These are phyloP conservation scores for Rhinophrynus dorsalis DNA, from an alignment of 2,797 vertebrate genomes.

Conservation along the genomic window DNA sequence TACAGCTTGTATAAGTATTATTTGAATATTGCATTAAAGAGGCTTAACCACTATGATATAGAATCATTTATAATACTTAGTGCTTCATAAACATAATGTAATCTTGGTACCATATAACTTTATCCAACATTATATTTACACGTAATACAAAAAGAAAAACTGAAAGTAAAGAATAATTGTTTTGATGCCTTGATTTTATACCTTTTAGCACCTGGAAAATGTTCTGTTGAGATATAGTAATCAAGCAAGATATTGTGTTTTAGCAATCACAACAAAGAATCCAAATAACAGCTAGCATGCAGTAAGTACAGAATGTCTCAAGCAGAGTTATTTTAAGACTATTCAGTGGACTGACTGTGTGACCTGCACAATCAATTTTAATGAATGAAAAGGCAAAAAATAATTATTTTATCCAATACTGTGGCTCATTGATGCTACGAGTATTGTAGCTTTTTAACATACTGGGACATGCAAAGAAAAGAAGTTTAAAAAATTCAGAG, in stretches of 20 bases:
- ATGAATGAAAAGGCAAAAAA: neutral
- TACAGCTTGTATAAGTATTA: too few relatives aligned
- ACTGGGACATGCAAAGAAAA: too few relatives aligned
- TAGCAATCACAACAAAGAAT: slow-evolving; percentile 5
- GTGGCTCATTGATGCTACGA: too few relatives aligned
- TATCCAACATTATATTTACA: too few relatives aligned
- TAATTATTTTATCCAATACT: too few relatives aligned
- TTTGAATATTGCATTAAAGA: too few relatives aligned
- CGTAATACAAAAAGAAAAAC: neutral
- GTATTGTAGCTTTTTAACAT: too few relatives aligned
- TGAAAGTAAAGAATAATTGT: neutral
- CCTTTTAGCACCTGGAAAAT: neutral
- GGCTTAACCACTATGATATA: too few relatives aligned
- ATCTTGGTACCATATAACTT: too few relatives aligned
- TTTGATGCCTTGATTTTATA: neutral
- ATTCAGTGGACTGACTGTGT: neutral
- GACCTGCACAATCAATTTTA: neutral
- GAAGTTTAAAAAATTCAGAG: too few relatives aligned
- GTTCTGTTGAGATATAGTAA: neutral
- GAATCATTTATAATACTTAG: too few relatives aligned
- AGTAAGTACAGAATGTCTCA: slow-evolving; percentile 4
- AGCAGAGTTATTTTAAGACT: neutral
- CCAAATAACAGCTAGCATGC: neutral
- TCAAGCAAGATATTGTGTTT: neutral
- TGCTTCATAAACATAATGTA: too few relatives aligned